Evolutionary conservation across 1,140 invertebrate genomes (phyloP), one percentile per base, ranked within the genome.

Genomic region (Drosophila miranda): DNA sequence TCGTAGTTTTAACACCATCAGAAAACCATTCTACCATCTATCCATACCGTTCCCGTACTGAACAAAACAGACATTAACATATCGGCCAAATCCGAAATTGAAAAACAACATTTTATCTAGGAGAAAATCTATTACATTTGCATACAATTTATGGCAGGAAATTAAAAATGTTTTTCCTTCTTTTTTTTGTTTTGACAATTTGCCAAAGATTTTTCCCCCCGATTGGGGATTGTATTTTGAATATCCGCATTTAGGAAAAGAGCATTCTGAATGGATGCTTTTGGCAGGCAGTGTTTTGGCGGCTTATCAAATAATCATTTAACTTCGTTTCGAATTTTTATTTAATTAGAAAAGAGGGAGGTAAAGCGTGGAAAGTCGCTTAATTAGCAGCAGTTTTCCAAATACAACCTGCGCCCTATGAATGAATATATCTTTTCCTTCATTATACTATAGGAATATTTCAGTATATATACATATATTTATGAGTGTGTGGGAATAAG

Each of bases 91-190:
- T 56, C 34, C 64, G n/a, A 56, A 68, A 68, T 68, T 55, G 50
- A 68, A 68, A 67, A 68, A 49, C 64, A 67, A 72, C 30, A 73
- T 53, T 71, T 73, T 72, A 63, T 73, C 69, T 6, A 14, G 11
- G 21, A 8, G 5, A 46, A 62, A 56, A 73, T 71, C 54, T 75
- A 81, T 81, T 80, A 67, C 67, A 80, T 79, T 80, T 77, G 61
- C 71, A 84, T 80, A 80, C 74, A 81, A 84, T 84, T 84, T 86
- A 81, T 77, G 50, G 64, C 81, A 87, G 81, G 81, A 86, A 86
- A 86, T 86, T 86, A 87, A 86, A 86, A 86, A 87, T 75, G 56
- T 73, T 87, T 75, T 86, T 82, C 80, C 78, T 49, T 45, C 19
- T 9, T 9, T 30, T 11, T 67, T 50, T 68, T 68, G 50, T 68